Conservation (phyloP, 2,113 vertebrate genomes). For the Bos javanicus region DNA sequence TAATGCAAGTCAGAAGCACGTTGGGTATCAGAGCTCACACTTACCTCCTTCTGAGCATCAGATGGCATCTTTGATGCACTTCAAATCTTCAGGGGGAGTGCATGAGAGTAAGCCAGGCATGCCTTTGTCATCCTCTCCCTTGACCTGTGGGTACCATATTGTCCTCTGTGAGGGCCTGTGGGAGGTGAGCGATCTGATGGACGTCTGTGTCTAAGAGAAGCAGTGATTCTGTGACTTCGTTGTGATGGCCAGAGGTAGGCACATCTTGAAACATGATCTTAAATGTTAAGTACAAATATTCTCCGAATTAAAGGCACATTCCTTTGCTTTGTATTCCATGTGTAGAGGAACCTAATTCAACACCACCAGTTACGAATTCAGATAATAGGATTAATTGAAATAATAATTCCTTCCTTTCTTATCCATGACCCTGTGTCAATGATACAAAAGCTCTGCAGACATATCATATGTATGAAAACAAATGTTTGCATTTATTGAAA, state of each 20-base stretch:
- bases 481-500: not conserved
- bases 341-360: not conserved
- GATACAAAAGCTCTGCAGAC: not conserved
- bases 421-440: not conserved
- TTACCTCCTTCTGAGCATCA: not conserved
- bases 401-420: not conserved
- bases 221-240: too few species aligned
- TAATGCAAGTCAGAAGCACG: not conserved
- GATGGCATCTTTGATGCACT: not conserved
- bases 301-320: not conserved
- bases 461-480: not conserved
- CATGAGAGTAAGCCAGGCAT: not conserved
- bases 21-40: not conserved
- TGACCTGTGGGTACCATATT: not conserved
- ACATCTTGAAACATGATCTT: not conserved
- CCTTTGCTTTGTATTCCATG: not conserved
- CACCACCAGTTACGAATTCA: not conserved
- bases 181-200: not conserved
- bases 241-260: not conserved
- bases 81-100: not conserved
- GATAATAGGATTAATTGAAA: not conserved
- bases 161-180: not conserved
- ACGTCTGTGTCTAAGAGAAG: not conserved
- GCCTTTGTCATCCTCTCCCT: not conserved
- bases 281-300: not conserved